Evolutionary conservation across 1,140 invertebrate species (phyloP).

Genomic region (Antheraea mylitta): DNA sequence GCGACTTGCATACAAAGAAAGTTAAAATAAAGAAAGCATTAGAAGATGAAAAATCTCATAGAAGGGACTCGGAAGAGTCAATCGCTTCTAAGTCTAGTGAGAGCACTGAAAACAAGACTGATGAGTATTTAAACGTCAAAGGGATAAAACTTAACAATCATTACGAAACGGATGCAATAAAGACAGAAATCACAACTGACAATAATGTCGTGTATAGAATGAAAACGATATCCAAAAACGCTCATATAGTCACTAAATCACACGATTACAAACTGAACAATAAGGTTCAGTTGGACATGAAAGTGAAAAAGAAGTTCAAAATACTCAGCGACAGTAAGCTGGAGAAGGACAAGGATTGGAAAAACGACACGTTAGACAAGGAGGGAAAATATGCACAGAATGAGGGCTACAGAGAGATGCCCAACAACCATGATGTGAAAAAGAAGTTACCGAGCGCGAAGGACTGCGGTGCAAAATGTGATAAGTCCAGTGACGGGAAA

Average conservation of each 20-base stretch:
- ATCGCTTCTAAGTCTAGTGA: slow-evolving; percentile 56
- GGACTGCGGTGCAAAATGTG: slow-evolving; percentile 53
- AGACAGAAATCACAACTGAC: slow-evolving; percentile 56
- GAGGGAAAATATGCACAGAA: slow-evolving; percentile 74
- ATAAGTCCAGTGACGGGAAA: slow-evolving; percentile 69
- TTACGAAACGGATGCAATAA: slow-evolving; percentile 50
- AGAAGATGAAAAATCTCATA: slow-evolving; percentile 68
- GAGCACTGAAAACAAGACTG: slow-evolving; percentile 64
- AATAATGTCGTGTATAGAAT: slow-evolving; percentile 71
- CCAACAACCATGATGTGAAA: slow-evolving; percentile 63
- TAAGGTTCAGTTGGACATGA: slow-evolving; percentile 59
- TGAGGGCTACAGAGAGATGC: slow-evolving; percentile 74
- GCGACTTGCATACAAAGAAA: slow-evolving; percentile 76
- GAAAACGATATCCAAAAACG: slow-evolving; percentile 73
- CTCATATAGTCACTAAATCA: slow-evolving; percentile 73
- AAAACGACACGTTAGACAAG: slow-evolving; percentile 63
- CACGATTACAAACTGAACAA: slow-evolving; percentile 69
- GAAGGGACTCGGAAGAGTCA: slow-evolving; percentile 60
- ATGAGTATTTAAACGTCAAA: slow-evolving; percentile 67
- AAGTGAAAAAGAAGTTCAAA: slow-evolving; percentile 69
- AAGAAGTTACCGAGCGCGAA: slow-evolving; percentile 64
- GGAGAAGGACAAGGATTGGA: slow-evolving; percentile 66
- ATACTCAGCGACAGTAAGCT: slow-evolving; percentile 47
- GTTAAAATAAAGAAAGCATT: slow-evolving; percentile 70
- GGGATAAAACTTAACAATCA: slow-evolving; percentile 67